Base-by-base conservation (phyloP, 2,113 vertebrate genomes). In the Solenodon paradoxus region DNA sequence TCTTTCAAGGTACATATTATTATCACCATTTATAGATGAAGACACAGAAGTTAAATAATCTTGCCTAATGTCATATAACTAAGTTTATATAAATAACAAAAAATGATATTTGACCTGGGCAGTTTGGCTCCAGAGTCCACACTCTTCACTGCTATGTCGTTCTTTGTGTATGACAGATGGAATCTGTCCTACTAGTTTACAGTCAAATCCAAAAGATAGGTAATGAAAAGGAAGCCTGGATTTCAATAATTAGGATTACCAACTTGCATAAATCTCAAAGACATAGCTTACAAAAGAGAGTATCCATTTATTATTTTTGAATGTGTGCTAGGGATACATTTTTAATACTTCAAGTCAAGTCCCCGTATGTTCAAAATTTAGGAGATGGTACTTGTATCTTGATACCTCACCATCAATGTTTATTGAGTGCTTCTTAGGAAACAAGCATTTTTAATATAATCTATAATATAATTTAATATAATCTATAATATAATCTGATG, bases 61-160 rank as follows among this genome's bases (percentile, higher is more conserved):
- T 86, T 88, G 5, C n/a, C 12, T 35, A 91, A 81, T 30, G 40
- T 42, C n/a, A 40, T 61, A 49, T 11, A 86, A 40, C 61, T 91
- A 84, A 59, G 17, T n/a, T n/a, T n/a, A n/a, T n/a, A n/a, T 94
- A 86, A 90, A 68, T 80, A 88, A 22, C n/a, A n/a, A 88, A 57
- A 94, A 90, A 53, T 66, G n/a, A 15, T 30, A 83, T 71, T 92
- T 85, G n/a, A 75, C 72, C 53, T 40, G 45, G 1, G 61, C n/a
- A n/a, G n/a, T n/a, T n/a, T n/a, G n/a, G n/a, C n/a, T n/a, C n/a
- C n/a, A n/a, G n/a, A n/a, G n/a, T n/a, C n/a, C n/a, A n/a, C n/a
- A n/a, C n/a, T n/a, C n/a, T n/a, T n/a, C n/a, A n/a, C n/a, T n/a
- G n/a, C 32, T 66, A 0, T 16, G 3, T 66, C 49, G 3, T 82